phyloP scores from a whole-genome alignment of 23 tunicate genomes.

The Trididemnum clinides region DNA sequence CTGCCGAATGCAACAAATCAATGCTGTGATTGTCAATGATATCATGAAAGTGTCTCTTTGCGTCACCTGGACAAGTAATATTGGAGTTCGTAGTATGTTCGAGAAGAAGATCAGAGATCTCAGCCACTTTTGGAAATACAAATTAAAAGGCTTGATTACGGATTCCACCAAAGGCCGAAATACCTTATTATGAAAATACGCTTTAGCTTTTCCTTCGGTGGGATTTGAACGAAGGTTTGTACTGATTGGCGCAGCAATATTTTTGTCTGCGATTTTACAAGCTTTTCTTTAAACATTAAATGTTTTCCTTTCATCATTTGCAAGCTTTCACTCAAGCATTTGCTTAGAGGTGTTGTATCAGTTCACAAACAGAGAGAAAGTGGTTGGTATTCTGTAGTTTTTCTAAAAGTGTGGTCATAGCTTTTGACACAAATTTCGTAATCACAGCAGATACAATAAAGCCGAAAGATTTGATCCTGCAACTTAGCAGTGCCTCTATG shows the following conservation, averaged over 20 bases:
- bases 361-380: background rate
- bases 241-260: background rate
- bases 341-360: background rate
- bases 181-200: background rate
- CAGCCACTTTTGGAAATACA: background rate
- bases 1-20: too few species aligned
- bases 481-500: background rate
- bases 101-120: background rate
- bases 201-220: background rate
- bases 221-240: background rate
- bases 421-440: background rate
- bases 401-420: slow-evolving; percentile 1
- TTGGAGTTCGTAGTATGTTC: background rate
- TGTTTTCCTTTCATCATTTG: background rate
- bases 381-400: background rate
- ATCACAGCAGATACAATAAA: slow-evolving; percentile 7
- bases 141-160: background rate
- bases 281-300: background rate
- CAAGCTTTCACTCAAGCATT: background rate
- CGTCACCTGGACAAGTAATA: too few species aligned
- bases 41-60: too few species aligned
- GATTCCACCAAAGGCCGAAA: background rate
- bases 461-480: background rate
- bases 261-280: background rate
- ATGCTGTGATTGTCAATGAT: too few species aligned